Evolutionary conservation across 2,113 vertebrate genomes (phyloP).

Genomic region (Poecile atricapillus): DNA sequence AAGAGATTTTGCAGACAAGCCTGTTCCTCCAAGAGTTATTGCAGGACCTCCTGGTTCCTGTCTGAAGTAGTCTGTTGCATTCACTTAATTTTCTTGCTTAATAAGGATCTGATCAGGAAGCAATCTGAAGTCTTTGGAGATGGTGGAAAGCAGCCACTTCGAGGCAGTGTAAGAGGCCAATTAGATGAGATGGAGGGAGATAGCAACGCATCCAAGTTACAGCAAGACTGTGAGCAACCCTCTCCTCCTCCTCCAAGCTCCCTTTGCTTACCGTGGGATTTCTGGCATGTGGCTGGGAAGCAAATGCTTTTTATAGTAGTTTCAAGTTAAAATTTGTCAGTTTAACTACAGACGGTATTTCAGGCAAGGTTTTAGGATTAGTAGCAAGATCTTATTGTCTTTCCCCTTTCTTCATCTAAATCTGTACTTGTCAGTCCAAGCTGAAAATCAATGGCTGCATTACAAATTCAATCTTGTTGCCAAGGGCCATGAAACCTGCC

Average conservation of each 20-base stretch:
- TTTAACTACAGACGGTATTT: not conserved
- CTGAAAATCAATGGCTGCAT: not conserved
- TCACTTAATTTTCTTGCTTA: not conserved
- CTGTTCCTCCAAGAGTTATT: not conserved
- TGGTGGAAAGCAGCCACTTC: not conserved
- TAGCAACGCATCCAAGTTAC: not conserved
- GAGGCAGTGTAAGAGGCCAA: not conserved
- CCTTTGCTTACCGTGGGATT: not conserved
- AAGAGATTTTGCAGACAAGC: not conserved
- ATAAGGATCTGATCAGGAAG: not conserved
- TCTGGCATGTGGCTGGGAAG: not conserved
- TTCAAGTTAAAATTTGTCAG: not conserved
- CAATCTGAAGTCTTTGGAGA: not conserved
- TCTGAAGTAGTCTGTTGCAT: not conserved
- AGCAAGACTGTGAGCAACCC: not conserved
- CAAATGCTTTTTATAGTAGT: not conserved
- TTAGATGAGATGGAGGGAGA: not conserved
- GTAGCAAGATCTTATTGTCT: not conserved
- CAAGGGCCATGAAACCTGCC: not conserved
- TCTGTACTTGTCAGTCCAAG: not conserved
- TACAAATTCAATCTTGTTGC: not conserved
- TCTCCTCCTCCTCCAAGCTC: not conserved
- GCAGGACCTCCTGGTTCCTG: not conserved
- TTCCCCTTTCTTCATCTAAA: not conserved
- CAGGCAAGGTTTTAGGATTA: not conserved